Percentiles rank a stretch among this genome's conserved stretches.
These are phyloP conservation scores for Pachypanchax playfairii DNA, from an alignment of 2,113 vertebrate species.

Conservation along the genomic window DNA sequence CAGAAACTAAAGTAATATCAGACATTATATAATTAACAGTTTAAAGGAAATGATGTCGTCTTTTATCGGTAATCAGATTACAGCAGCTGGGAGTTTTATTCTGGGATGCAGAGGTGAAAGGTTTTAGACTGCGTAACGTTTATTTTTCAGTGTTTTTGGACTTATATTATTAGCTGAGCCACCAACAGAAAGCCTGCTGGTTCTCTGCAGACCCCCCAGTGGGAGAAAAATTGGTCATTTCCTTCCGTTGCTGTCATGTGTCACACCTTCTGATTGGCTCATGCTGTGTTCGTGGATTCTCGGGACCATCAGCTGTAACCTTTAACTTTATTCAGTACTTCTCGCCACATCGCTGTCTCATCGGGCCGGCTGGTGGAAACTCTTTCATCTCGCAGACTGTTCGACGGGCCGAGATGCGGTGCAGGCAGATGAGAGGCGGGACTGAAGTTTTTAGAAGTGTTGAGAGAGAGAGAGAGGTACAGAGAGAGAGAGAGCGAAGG, in stretches of 20 bases:
- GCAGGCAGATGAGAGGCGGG: conserved; percentile 45
- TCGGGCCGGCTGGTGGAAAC: conserved; percentile 25
- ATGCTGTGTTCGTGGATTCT: conserved; percentile 52
- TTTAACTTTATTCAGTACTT: conserved; percentile 18
- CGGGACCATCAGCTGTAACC: conserved; percentile 41
- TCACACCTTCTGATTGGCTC: conserved; percentile 73
- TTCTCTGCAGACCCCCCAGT: conserved; percentile 61
- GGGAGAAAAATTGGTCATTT: conserved; percentile 71
- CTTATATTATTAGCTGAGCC: conserved; percentile 26
- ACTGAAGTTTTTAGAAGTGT: conserved; percentile 61
- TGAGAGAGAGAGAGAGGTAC: conserved; percentile 61
- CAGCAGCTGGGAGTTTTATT: too few species aligned
- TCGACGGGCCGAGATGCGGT: conserved; percentile 20
- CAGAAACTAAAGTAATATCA: too few species aligned
- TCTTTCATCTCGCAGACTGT: conserved; percentile 63
- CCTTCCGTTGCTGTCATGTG: conserved; percentile 60
- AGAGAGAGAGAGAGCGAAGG: conserved; percentile 67
- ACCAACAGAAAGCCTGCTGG: conserved; percentile 59
- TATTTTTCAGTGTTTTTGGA: too few species aligned
- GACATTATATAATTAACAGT: too few species aligned
- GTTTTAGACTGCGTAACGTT: too few species aligned
- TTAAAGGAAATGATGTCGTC: too few species aligned
- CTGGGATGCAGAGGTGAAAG: too few species aligned
- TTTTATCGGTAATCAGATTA: too few species aligned
- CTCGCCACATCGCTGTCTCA: conserved; percentile 34